Evolutionary conservation across 2,797 vertebrate genomes (phyloP).

Genomic region (Coregonus suidteri): DNA sequence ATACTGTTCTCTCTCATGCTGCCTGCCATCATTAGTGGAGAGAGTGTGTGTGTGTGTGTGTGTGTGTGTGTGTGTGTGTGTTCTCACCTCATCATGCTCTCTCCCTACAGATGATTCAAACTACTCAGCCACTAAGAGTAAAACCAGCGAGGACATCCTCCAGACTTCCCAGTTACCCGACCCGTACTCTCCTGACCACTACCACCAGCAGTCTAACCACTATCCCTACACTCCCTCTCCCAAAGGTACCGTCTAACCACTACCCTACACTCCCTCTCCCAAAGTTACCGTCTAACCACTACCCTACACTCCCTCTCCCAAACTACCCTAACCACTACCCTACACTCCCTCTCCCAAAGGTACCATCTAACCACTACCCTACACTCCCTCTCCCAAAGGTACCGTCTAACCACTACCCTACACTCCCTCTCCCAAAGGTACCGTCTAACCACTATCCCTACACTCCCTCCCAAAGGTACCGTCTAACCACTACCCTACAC

Average conservation of each 20-base stretch:
- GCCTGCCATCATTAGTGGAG: background rate
- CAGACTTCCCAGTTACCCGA: slow-evolving; percentile 85
- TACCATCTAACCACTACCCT: too few species aligned
- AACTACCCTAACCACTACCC: too few species aligned
- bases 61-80: background rate
- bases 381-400: too few species aligned
- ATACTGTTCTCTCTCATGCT: background rate
- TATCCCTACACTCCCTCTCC: slow-evolving; percentile 78
- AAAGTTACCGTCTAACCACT: too few species aligned
- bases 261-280: too few species aligned
- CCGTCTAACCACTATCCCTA: too few species aligned
- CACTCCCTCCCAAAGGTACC: slow-evolving; percentile 83
- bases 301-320: too few species aligned
- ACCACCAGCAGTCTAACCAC: slow-evolving; percentile 90
- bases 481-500: slow-evolving; percentile 82
- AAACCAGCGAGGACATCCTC: slow-evolving; percentile 89
- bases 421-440: too few species aligned
- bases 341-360: too few species aligned
- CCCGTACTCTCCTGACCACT: slow-evolving; percentile 85
- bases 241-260: too few species aligned
- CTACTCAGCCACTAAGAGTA: slow-evolving; percentile 81
- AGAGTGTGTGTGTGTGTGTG: background rate
- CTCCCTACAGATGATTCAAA: slow-evolving; percentile 46
- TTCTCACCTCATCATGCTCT: background rate
- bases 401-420: too few species aligned